phyloP scores from a whole-genome alignment of 2,113 vertebrate species.

The Tyrannus savana region DNA sequence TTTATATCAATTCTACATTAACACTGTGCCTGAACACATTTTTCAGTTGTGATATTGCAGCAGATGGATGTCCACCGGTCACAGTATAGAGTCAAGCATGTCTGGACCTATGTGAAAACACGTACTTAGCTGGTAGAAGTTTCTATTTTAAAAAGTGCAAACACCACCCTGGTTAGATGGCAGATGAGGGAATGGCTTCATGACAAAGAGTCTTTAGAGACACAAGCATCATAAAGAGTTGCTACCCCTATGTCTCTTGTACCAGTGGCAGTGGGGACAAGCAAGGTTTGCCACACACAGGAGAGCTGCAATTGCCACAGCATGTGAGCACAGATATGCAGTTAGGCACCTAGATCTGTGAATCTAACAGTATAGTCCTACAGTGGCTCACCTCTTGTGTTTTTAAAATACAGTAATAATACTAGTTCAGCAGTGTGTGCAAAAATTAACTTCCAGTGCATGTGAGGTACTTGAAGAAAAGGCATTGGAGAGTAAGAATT shows the following conservation, averaged over 20 bases:
- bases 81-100: background rate
- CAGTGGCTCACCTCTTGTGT: background rate
- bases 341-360: background rate
- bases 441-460: background rate
- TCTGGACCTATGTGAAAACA: background rate
- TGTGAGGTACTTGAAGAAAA: background rate
- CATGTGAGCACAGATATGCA: fast-evolving
- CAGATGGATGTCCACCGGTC: background rate
- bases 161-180: background rate
- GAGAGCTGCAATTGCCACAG: background rate
- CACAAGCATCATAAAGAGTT: fast-evolving
- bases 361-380: background rate
- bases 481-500: background rate
- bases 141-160: background rate
- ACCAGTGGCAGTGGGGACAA: background rate
- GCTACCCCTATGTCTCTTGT: background rate
- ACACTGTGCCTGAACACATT: background rate
- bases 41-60: background rate
- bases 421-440: background rate
- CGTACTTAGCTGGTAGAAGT: background rate
- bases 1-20: background rate
- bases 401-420: background rate
- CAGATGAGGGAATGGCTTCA: background rate
- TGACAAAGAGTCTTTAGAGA: background rate
- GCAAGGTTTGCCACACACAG: background rate